Conservation (phyloP, 2,888 invertebrate genomes). For the Lathronympha strigana region DNA sequence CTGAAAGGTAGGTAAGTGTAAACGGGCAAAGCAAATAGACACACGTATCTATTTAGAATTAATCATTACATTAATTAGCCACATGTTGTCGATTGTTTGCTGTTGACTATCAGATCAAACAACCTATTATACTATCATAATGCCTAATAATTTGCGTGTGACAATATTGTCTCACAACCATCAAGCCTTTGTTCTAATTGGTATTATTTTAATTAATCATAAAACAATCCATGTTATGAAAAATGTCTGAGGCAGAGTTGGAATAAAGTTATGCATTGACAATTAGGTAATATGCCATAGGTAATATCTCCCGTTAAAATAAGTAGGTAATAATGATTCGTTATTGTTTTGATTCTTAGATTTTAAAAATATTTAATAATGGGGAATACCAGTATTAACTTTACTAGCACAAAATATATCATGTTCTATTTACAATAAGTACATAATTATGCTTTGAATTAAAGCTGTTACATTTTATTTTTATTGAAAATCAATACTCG, state of each 20-base stretch:
- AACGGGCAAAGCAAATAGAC: constrained; percentile 58
- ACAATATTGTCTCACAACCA: constrained; percentile 30
- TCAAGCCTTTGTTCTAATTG: constrained; percentile 28
- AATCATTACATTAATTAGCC: constrained; percentile 79
- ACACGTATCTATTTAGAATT: constrained; percentile 73
- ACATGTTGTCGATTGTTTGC: constrained; percentile 74
- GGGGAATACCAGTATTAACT: too few relatives aligned
- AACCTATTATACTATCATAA: constrained; percentile 66
- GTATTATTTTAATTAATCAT: constrained; percentile 13
- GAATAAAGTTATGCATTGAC: too few relatives aligned
- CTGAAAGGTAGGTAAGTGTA: constrained; percentile 22
- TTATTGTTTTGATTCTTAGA: too few relatives aligned
- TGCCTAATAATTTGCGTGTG: constrained; percentile 57
- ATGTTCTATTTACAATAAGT: too few relatives aligned
- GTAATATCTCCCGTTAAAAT: too few relatives aligned
- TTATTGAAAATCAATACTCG: neutral
- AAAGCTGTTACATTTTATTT: too few relatives aligned
- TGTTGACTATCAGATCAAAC: constrained; percentile 75
- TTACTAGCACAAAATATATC: too few relatives aligned
- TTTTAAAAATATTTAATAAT: too few relatives aligned
- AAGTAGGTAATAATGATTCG: too few relatives aligned
- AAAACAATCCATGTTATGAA: neutral
- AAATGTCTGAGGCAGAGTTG: neutral
- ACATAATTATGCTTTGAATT: too few relatives aligned
- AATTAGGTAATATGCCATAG: too few relatives aligned